Evolutionary conservation across 37 sponge, comb jelly and placozoan species (phyloP).

Genomic region (Axinella damicornis): DNA sequence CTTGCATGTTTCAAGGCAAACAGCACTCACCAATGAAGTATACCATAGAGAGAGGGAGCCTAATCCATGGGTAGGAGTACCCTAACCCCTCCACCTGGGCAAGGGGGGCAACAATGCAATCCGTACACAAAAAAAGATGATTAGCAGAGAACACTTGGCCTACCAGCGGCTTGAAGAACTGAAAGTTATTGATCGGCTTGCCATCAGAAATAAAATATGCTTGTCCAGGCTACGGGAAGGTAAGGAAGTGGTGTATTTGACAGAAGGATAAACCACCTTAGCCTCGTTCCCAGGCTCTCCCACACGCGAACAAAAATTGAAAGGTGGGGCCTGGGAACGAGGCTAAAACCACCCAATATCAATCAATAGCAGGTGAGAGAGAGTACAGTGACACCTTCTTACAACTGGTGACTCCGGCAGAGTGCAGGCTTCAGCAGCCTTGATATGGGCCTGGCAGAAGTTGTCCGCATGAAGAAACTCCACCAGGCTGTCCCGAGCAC

Average conservation of each 20-base stretch:
- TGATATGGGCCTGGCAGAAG: constrained; percentile 70
- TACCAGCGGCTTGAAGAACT: constrained; percentile 76
- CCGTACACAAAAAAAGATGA: too few relatives aligned
- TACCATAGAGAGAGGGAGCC: constrained; percentile 58
- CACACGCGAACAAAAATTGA: too few relatives aligned
- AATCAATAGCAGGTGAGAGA: background rate
- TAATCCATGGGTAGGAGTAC: constrained; percentile 55
- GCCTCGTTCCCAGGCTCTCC: too few relatives aligned
- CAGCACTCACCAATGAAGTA: constrained; percentile 67
- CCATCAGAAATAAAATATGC: constrained; percentile 87
- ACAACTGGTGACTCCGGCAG: constrained; percentile 36
- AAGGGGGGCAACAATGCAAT: too few relatives aligned
- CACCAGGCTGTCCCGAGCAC: constrained; percentile 44
- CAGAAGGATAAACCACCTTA: too few relatives aligned
- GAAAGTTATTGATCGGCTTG: constrained; percentile 77
- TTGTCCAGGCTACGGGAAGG: constrained; percentile 55
- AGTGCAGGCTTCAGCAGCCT: constrained; percentile 60
- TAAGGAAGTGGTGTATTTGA: background rate
- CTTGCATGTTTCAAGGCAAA: too few relatives aligned
- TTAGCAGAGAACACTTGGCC: background rate
- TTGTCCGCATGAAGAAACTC: constrained; percentile 86
- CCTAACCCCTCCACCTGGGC: constrained; percentile 81
- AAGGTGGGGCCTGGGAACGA: too few relatives aligned
- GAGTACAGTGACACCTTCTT: constrained; percentile 7
- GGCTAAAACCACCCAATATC: too few relatives aligned